Evolutionary conservation across 2,113 vertebrate genomes (phyloP).

Genomic region (Pseudorasbora parva): DNA sequence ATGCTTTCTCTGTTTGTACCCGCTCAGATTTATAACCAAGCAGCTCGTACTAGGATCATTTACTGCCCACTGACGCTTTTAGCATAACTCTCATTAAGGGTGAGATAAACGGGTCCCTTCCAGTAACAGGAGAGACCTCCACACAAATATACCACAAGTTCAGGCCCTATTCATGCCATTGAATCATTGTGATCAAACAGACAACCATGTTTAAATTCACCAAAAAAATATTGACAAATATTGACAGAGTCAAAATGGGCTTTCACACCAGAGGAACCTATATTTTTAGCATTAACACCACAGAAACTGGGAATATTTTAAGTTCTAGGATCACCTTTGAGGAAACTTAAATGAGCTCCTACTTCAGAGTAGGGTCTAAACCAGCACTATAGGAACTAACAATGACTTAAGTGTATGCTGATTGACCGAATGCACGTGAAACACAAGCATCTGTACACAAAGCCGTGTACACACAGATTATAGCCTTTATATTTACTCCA

Average conservation of each 20-base stretch:
- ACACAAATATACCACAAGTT: not conserved
- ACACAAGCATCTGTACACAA: too few relatives aligned
- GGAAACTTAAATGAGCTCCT: too few relatives aligned
- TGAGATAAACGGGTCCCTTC: slow-evolving; percentile 54
- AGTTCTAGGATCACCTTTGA: too few relatives aligned
- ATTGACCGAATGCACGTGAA: too few relatives aligned
- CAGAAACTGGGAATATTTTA: too few relatives aligned
- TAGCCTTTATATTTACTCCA: too few relatives aligned
- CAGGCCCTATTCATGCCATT: not conserved
- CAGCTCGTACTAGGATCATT: slow-evolving; percentile 59
- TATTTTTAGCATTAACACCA: too few relatives aligned
- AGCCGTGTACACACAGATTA: too few relatives aligned
- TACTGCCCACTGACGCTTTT: slow-evolving; percentile 58
- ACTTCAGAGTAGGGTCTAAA: too few relatives aligned
- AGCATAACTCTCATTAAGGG: slow-evolving; percentile 53
- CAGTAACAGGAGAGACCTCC: not conserved
- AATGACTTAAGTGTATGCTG: too few relatives aligned
- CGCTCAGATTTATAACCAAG: slow-evolving; percentile 75
- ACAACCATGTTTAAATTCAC: not conserved
- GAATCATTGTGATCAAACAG: not conserved
- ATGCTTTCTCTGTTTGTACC: slow-evolving; percentile 61
- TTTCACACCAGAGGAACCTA: too few relatives aligned
- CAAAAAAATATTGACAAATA: not conserved
- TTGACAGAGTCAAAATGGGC: not conserved
- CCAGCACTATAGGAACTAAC: too few relatives aligned